Percentiles rank a stretch among this genome's conserved stretches.
Conservation (phyloP, 2,113 vertebrate genomes). For the Erpornis zantholeuca region DNA sequence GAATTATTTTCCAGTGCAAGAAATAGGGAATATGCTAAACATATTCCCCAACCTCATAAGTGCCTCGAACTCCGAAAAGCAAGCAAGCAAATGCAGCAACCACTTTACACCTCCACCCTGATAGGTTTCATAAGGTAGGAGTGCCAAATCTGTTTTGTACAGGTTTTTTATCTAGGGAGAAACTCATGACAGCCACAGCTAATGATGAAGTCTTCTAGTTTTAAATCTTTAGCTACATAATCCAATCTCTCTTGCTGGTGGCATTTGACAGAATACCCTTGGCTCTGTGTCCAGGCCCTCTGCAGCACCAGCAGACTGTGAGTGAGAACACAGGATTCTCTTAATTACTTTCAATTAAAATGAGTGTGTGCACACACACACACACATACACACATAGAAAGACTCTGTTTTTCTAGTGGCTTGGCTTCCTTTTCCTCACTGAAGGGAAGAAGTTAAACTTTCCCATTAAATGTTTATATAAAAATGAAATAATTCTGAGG, state of each 20-base stretch:
- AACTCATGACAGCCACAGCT: background rate
- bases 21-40: background rate
- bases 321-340: slow-evolving; percentile 24
- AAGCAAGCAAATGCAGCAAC: background rate
- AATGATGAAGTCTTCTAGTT: background rate
- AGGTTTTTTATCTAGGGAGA: background rate
- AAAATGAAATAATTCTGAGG: slow-evolving; percentile 64
- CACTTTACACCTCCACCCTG: background rate
- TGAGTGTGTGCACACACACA: background rate
- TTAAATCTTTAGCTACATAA: background rate
- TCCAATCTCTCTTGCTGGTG: background rate
- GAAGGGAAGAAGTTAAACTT: slow-evolving; percentile 59
- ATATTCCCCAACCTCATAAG: background rate
- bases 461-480: slow-evolving; percentile 61
- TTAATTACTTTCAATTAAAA: slow-evolving; percentile 65
- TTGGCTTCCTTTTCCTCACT: slow-evolving; percentile 52
- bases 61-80: background rate
- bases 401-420: slow-evolving; percentile 30
- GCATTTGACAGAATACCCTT: background rate
- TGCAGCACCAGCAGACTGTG: background rate
- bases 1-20: background rate
- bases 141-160: background rate
- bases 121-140: background rate
- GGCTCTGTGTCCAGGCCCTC: background rate
- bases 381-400: background rate